Evolutionary conservation across 2,888 invertebrate species (phyloP).

Genomic region (Gymnocheta viridis): DNA sequence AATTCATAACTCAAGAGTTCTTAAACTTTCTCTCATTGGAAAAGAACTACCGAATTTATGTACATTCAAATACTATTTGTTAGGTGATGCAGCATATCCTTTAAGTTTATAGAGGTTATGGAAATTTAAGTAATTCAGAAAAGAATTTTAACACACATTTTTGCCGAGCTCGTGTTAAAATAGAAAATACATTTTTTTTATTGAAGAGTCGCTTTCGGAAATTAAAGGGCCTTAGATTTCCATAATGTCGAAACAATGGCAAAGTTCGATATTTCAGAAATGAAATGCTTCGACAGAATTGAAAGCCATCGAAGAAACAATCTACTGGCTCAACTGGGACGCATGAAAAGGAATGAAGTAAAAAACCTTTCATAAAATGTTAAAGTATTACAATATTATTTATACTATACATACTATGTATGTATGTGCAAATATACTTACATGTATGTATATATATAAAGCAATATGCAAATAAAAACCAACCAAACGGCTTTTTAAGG

Average conservation of each 20-base stretch:
- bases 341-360: too few species aligned
- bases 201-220: slow-evolving; percentile 72
- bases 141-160: slow-evolving; percentile 74
- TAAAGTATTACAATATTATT: too few species aligned
- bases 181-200: slow-evolving; percentile 77
- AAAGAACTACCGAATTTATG: slow-evolving; percentile 69
- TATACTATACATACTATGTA: too few species aligned
- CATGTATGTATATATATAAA: too few species aligned
- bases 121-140: slow-evolving; percentile 72
- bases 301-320: too few species aligned
- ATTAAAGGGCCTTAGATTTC: slow-evolving; percentile 54
- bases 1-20: slow-evolving; percentile 74
- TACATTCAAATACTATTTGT: slow-evolving; percentile 45
- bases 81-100: slow-evolving; percentile 63
- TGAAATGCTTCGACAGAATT: too few species aligned
- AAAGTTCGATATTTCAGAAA: too few species aligned
- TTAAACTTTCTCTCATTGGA: slow-evolving; percentile 69
- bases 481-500: too few species aligned
- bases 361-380: too few species aligned
- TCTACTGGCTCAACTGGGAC: too few species aligned
- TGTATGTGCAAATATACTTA: too few species aligned
- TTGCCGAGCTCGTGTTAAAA: slow-evolving; percentile 72
- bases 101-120: slow-evolving; percentile 72
- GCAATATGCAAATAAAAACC: too few species aligned
- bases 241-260: slow-evolving; percentile 57